Evolutionary conservation across 2,888 invertebrate genomes (phyloP), one percentile per base, ranked within the genome.

Genomic region (Boloria selene): DNA sequence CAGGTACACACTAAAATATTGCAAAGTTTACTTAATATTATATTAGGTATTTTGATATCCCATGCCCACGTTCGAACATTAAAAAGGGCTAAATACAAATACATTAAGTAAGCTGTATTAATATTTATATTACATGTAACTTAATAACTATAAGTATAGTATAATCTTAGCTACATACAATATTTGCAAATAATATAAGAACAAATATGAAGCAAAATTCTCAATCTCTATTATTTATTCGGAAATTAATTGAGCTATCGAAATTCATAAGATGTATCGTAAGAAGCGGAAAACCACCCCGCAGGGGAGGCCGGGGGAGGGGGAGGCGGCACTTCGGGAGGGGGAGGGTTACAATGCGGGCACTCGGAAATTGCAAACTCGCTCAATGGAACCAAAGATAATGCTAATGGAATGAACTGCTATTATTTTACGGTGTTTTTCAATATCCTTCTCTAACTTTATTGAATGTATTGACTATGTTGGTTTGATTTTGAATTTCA

Each of bases 321-420:
- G 44, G 51, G 42, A 0, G 54, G 38, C 22, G 51, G 18, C 16
- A 22, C 31, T 0, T 44, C 22, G 60, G 31, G 59, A 16, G 56
- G 47, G 63, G 64, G 63, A 17, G 59, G 18, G 61, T 53, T 26
- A 65, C 65, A 49, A 50, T 47, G 67, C 63, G 70, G 74, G 73
- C 74, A 72, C 72, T 74, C 73, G 79, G 79, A 79, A 78, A 81
- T 79, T 79, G 79, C 80, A 73, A 79, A 76, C 78, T 74, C 76
- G 76, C 73, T 76, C 74, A 77, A 77, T 77, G 76, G 74, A 77
- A 76, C 76, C 72, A 69, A 74, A 77, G 78, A 77, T 79, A 77
- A 78, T 77, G 71, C 73, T 70, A 60, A 65, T 62, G 70, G 74
- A 78, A 78, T 76, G 76, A 77, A 75, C 75, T 74, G 74, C 74